Evolutionary conservation across 2,888 invertebrate species (phyloP), one percentile per base, ranked within the genome.

Genomic region (Troilus luridus): DNA sequence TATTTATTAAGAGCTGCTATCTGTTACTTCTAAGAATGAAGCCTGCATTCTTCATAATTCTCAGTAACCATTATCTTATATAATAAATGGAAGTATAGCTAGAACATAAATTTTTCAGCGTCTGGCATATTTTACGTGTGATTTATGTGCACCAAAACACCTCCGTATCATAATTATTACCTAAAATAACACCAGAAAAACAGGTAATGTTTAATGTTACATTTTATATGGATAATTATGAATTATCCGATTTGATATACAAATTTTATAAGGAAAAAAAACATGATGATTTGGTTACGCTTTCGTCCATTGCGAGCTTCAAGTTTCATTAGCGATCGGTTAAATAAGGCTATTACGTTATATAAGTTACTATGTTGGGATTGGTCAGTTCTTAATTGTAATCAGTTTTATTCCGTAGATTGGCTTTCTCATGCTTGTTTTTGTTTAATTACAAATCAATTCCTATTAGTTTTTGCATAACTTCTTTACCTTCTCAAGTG

Each of bases 221-320:
- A 21, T 64, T 64, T 64, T 64, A n/a, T n/a, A n/a, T 64, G 0
- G 64, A 64, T 64, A n/a, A n/a, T 11, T 10, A 64, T n/a, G 64
- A n/a, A 64, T 24, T 64, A 64, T 64, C 64, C 64, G 64, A 64
- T 64, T 64, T 64, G 64, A 64, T n/a, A 64, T 64, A 64, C n/a
- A 64, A n/a, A 64, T 11, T 64, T 64, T n/a, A 41, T 41, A 41
- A 41, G 41, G n/a, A 64, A 64, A 64, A 64, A 64, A 64, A 24
- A 64, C n/a, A n/a, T n/a, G 60, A 17, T 17, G 11, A n/a, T 64
- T 11, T n/a, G 19, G 64, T 3, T n/a, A 64, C 64, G 64, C 64
- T 64, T 64, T 64, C 64, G n/a, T 64, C 64, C n/a, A 64, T 64
- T 64, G 64, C n/a, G 11, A 64, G 64, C 64, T 64, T 64, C 1